Conservation (phyloP, 2,113 vertebrate species). For the Rhinichthys klamathensis region DNA sequence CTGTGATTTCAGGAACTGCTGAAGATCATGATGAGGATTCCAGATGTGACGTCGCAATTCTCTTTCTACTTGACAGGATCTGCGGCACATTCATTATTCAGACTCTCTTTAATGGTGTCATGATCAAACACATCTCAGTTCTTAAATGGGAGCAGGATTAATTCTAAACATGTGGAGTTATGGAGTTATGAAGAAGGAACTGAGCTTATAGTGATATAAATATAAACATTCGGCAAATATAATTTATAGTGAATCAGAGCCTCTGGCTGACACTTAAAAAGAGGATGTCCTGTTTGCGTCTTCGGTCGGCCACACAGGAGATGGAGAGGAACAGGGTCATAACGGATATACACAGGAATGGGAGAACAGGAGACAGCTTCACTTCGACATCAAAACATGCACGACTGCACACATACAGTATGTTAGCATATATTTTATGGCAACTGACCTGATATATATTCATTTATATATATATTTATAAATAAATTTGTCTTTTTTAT, state of each 20-base stretch:
- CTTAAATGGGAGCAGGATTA: not conserved
- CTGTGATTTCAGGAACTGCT: conserved; percentile 56
- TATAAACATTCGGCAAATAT: conserved; percentile 56
- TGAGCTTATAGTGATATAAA: conserved; percentile 10
- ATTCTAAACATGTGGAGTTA: conserved; percentile 5
- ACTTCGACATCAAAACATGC: conserved; percentile 58
- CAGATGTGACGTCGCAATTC: conserved; percentile 60
- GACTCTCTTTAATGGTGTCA: conserved; percentile 1
- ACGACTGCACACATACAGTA: not conserved
- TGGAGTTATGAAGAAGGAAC: conserved; percentile 26
- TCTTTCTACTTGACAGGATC: conserved; percentile 39
- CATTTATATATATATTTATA: not conserved
- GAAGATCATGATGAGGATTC: conserved; percentile 53
- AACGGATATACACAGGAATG: conserved; percentile 67
- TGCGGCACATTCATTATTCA: conserved; percentile 15
- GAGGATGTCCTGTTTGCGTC: conserved; percentile 73
- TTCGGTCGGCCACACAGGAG: conserved; percentile 44
- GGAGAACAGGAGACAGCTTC: conserved; percentile 67
- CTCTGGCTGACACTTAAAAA: conserved; percentile 48
- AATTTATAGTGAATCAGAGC: conserved; percentile 57
- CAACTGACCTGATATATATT: no score
- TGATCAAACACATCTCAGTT: not conserved
- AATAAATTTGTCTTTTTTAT: no score
- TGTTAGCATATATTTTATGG: no score
- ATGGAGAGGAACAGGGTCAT: conserved; percentile 56